These are phyloP conservation scores for Ophion obscuratus DNA, from an alignment of 2,888 invertebrate species.

Conservation along the genomic window DNA sequence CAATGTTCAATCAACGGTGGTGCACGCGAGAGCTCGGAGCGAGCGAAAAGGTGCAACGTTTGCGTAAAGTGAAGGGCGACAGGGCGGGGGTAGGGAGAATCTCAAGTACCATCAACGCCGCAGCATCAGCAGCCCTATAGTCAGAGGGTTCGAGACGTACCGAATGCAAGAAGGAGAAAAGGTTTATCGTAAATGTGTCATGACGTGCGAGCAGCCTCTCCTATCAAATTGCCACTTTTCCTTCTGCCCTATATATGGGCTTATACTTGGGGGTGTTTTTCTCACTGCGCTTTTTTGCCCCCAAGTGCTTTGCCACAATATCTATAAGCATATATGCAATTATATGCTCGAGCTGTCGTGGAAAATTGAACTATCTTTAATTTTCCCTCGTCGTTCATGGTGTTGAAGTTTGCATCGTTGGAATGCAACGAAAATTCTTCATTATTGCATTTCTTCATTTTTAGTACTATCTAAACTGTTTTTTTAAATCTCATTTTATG, in stretches of 20 bases:
- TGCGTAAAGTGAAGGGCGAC: conserved; percentile 36
- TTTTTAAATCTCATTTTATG: too few species aligned
- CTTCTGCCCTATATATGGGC: conserved; percentile 69
- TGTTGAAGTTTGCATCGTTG: too few species aligned
- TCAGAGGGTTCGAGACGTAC: conserved; percentile 61
- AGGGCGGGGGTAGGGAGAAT: conserved; percentile 15
- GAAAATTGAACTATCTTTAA: not conserved
- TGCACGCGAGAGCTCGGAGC: not conserved
- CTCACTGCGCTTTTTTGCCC: conserved; percentile 9
- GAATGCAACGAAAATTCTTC: too few species aligned
- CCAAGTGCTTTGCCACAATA: not conserved
- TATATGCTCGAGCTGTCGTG: conserved; percentile 21
- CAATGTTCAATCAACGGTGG: not conserved
- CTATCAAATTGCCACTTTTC: conserved; percentile 77
- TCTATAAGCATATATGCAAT: too few species aligned
- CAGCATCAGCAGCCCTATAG: conserved; percentile 46
- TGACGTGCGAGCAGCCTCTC: conserved; percentile 70
- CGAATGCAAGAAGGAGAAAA: conserved; percentile 23
- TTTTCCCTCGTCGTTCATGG: conserved; percentile 10
- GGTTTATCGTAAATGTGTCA: conserved; percentile 74
- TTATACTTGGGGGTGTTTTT: conserved; percentile 66
- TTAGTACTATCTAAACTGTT: too few species aligned
- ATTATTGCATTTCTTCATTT: too few species aligned
- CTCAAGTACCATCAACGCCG: conserved; percentile 49
- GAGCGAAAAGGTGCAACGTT: conserved; percentile 39